phyloP scores from a whole-genome alignment of 1,140 invertebrate species.

The Bombyx mori region DNA sequence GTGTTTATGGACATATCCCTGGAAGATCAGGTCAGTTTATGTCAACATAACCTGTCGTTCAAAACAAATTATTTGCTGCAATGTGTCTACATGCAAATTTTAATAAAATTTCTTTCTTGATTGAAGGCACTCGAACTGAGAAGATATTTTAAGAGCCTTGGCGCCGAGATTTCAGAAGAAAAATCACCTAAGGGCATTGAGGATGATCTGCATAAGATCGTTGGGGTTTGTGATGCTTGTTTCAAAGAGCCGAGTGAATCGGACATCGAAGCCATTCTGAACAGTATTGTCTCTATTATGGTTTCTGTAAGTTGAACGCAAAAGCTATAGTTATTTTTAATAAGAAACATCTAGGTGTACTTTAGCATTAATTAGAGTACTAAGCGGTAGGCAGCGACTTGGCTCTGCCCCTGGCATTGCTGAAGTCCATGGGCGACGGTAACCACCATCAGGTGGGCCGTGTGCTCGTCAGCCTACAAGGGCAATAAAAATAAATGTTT shows the following conservation, averaged over 20 bases:
- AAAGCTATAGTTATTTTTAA: no score
- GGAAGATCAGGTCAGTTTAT: slow-evolving; percentile 80
- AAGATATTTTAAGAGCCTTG: slow-evolving; percentile 90
- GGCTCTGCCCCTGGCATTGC: no score
- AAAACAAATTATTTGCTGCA: background rate
- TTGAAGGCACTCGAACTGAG: slow-evolving; percentile 89
- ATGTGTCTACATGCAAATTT: slow-evolving; percentile 1
- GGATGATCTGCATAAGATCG: slow-evolving; percentile 95
- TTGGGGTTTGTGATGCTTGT: slow-evolving; percentile 92
- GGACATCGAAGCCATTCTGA: slow-evolving; percentile 87
- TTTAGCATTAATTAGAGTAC: no score
- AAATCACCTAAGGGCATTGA: slow-evolving; percentile 91
- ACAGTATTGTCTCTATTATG: slow-evolving; percentile 94
- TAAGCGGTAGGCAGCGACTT: no score
- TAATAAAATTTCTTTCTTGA: slow-evolving; percentile 10
- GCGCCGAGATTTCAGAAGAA: slow-evolving; percentile 93
- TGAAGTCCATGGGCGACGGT: no score
- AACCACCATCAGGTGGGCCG: no score
- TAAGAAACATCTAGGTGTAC: no score
- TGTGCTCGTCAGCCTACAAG: no score
- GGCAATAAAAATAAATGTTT: no score
- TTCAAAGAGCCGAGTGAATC: slow-evolving; percentile 87
- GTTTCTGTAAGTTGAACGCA: slow-evolving; percentile 78
- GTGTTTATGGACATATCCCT: slow-evolving; percentile 86
- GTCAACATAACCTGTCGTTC: slow-evolving; percentile 42